Evolutionary conservation across 2,888 invertebrate genomes (phyloP).

Genomic region (Phaedon cochleariae): DNA sequence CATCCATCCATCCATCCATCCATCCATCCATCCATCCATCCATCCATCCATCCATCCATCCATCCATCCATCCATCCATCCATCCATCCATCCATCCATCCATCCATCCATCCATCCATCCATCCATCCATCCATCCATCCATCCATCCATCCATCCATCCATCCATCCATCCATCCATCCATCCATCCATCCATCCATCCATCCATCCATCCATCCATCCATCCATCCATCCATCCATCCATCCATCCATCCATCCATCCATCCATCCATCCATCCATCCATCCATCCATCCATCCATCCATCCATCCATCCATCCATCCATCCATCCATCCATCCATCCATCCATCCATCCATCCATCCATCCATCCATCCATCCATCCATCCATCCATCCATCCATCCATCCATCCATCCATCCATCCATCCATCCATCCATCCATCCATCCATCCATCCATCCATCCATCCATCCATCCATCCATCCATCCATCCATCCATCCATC

Average conservation of each 20-base stretch:
- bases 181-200: too few relatives aligned
- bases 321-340: conserved; percentile 11
- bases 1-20: too few relatives aligned
- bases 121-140: too few relatives aligned
- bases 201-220: too few relatives aligned
- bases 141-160: too few relatives aligned
- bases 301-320: conserved; percentile 11
- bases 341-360: conserved; percentile 11
- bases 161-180: too few relatives aligned
- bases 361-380: conserved; percentile 4
- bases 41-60: too few relatives aligned
- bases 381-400: conserved; percentile 2
- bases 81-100: too few relatives aligned
- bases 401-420: conserved; percentile 5
- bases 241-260: conserved; percentile 11
- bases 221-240: conserved; percentile 11
- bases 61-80: too few relatives aligned
- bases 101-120: too few relatives aligned
- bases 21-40: too few relatives aligned
- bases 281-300: conserved; percentile 11
- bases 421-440: conserved; percentile 1
- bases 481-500: conserved; percentile 7
- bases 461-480: conserved; percentile 5
- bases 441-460: conserved; percentile 4
- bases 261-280: conserved; percentile 11